These are phyloP conservation scores for Tenthredo distinguenda DNA, from an alignment of 2,888 invertebrate species.

Conservation along the genomic window DNA sequence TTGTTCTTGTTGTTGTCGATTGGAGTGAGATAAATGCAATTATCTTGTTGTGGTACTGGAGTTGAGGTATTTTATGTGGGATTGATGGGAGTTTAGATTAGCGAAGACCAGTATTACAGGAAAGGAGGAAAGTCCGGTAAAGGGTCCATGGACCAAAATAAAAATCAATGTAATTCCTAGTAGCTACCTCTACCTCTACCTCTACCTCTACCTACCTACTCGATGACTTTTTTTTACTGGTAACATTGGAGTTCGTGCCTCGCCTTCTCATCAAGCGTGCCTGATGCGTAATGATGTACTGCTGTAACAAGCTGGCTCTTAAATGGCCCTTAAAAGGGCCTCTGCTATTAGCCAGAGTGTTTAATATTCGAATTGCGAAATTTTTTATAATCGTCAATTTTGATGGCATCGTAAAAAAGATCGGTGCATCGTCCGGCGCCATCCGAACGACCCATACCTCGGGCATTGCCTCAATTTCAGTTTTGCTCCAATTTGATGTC, in stretches of 20 bases:
- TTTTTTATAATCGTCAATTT: conserved; percentile 69
- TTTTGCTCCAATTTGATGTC: conserved; percentile 67
- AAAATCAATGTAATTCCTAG: conserved; percentile 42
- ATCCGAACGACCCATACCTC: conserved; percentile 16
- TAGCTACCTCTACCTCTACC: background rate
- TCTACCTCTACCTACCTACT: conserved; percentile 19
- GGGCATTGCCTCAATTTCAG: conserved; percentile 29
- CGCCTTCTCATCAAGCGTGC: conserved; percentile 44
- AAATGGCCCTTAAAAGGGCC: conserved; percentile 43
- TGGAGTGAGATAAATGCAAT: background rate
- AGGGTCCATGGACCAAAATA: conserved; percentile 19
- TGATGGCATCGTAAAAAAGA: conserved; percentile 70
- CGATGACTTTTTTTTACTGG: conserved; percentile 20
- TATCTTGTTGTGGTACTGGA: background rate
- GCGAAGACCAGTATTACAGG: conserved; percentile 27
- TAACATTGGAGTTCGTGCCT: conserved; percentile 41
- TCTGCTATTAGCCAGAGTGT: conserved; percentile 61
- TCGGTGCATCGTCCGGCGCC: conserved; percentile 49
- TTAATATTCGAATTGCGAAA: conserved; percentile 70
- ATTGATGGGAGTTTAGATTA: conserved; percentile 17
- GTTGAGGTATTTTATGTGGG: background rate
- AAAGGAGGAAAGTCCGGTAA: conserved; percentile 33
- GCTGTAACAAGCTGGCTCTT: conserved; percentile 41
- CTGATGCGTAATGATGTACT: conserved; percentile 44
- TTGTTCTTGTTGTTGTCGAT: background rate